Percentiles rank a stretch among this genome's conserved stretches.
Conservation (phyloP, 2,797 vertebrate genomes). For the Mus caroli region DNA sequence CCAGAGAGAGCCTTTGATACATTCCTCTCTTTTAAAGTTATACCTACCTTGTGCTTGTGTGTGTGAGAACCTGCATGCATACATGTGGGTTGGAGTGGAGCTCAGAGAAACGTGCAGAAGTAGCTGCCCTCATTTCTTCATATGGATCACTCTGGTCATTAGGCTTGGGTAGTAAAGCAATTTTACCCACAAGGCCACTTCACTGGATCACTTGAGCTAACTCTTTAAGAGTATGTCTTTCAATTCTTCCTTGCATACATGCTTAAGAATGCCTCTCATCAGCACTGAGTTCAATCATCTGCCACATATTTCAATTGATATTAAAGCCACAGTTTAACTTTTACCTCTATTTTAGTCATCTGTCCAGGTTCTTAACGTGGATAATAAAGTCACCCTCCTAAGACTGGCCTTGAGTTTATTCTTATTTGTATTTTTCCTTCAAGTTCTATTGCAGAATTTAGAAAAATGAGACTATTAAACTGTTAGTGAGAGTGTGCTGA, state of each 20-base stretch:
- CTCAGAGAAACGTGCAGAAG: background rate
- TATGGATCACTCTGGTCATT: background rate
- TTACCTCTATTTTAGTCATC: background rate
- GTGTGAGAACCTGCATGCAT: background rate
- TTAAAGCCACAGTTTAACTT: background rate
- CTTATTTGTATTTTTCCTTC: background rate
- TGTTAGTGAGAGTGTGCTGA: background rate
- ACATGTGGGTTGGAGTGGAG: background rate
- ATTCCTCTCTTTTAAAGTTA: background rate
- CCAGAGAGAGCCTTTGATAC: background rate
- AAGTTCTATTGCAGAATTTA: background rate
- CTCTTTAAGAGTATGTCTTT: background rate
- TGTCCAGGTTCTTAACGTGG: background rate
- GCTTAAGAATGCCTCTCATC: background rate
- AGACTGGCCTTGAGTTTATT: background rate
- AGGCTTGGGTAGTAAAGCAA: background rate
- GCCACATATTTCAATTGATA: background rate
- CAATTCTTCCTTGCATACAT: background rate
- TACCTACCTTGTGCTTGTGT: background rate
- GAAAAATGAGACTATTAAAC: constrained; percentile 6
- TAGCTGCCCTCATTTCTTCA: background rate
- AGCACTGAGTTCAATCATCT: background rate
- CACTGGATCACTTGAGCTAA: background rate
- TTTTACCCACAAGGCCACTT: background rate
- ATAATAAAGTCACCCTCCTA: background rate